These are phyloP conservation scores for Gobionotothen gibberifrons DNA, from an alignment of 2,797 vertebrate genomes.

Conservation along the genomic window DNA sequence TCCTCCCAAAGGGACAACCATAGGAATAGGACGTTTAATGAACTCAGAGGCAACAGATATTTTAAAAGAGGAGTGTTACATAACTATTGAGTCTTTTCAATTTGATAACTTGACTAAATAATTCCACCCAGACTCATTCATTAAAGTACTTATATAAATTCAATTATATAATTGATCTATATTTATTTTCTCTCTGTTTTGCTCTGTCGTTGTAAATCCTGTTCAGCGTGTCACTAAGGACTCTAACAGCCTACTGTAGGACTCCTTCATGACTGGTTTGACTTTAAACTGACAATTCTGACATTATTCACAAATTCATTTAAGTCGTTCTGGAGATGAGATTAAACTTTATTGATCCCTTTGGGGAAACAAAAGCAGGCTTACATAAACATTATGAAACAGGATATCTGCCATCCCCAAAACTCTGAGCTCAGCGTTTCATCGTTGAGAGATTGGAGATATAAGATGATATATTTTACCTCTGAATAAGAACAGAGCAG, in stretches of 20 bases:
- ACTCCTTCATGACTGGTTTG: neutral
- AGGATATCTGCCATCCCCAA: neutral
- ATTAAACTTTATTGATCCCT: conserved; percentile 14
- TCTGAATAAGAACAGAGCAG: neutral
- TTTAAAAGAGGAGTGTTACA: neutral
- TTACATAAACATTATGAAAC: conserved; percentile 4
- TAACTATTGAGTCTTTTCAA: neutral
- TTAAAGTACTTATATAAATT: neutral
- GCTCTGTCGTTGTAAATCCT: neutral
- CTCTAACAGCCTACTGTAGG: neutral
- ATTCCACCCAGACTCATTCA: neutral
- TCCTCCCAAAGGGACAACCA: no score
- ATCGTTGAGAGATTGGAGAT: neutral
- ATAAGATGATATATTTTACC: neutral
- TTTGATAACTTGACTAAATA: neutral
- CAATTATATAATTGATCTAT: no score
- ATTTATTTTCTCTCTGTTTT: neutral
- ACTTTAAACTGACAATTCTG: neutral
- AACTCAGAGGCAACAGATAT: neutral
- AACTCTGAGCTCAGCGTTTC: conserved; percentile 1
- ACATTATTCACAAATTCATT: conserved; percentile 6
- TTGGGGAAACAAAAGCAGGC: neutral
- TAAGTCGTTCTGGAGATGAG: neutral
- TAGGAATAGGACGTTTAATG: neutral
- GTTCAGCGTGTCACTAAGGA: neutral